phyloP scores from a whole-genome alignment of 2,888 invertebrate species.

The Eulithis testata region DNA sequence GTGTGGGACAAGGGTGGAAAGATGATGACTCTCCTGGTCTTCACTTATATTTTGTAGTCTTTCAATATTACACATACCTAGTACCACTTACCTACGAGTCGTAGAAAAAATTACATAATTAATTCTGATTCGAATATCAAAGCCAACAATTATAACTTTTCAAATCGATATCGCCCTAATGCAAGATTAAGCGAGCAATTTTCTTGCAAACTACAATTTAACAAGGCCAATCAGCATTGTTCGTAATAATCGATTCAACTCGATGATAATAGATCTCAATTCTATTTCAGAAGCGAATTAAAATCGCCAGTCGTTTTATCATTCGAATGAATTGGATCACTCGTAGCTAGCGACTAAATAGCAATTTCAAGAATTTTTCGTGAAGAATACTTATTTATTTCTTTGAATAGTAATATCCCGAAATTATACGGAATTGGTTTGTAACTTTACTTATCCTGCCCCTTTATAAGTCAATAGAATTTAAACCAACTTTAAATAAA shows the following conservation, averaged over 20 bases:
- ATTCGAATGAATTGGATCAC: constrained; percentile 28
- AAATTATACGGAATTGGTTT: no score
- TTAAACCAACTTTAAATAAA: no score
- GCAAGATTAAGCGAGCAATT: constrained; percentile 60
- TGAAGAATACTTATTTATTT: no score
- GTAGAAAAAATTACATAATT: no score
- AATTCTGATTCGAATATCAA: background rate
- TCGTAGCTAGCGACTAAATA: constrained; percentile 29
- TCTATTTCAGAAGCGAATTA: constrained; percentile 44
- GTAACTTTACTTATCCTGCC: no score
- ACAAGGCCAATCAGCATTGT: constrained; percentile 55
- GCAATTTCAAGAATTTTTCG: constrained; percentile 28
- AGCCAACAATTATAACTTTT: constrained; percentile 17
- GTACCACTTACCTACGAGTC: no score
- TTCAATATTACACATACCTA: no score
- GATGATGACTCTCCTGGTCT: no score
- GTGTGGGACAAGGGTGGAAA: no score
- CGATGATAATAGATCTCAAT: constrained; percentile 51
- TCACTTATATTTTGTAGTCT: no score
- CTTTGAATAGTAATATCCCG: no score
- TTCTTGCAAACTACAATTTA: constrained; percentile 58
- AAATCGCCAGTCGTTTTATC: constrained; percentile 31
- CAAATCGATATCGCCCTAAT: constrained; percentile 40
- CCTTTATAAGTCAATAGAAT: no score
- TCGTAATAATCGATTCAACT: constrained; percentile 52